Percentiles rank a stretch among this genome's conserved stretches.
Evolutionary conservation across 2,797 vertebrate species (phyloP).

Genomic region (Pseudomugil tenellus): DNA sequence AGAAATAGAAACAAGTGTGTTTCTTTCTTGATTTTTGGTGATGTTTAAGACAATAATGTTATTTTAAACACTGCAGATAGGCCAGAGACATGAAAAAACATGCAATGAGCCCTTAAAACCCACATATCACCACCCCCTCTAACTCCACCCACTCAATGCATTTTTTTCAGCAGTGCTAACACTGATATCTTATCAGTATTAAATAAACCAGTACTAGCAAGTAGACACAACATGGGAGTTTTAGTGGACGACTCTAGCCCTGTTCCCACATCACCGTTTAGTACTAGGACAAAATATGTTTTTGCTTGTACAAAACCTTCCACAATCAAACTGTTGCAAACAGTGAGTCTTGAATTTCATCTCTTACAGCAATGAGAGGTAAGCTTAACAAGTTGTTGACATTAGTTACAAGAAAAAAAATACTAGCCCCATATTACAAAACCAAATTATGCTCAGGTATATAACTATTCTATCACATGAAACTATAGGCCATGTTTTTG

Average conservation of each 20-base stretch:
- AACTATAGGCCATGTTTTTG: not conserved
- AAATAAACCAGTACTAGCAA: slow-evolving; percentile 40
- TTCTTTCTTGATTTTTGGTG: not conserved
- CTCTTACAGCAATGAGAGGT: not conserved
- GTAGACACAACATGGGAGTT: slow-evolving; percentile 26
- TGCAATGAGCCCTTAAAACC: not conserved
- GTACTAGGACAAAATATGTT: not conserved
- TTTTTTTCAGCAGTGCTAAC: slow-evolving; percentile 23
- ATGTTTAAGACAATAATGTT: not conserved
- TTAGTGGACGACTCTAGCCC: slow-evolving; percentile 2
- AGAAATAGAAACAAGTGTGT: not conserved
- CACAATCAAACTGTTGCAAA: not conserved
- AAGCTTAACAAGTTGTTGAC: not conserved
- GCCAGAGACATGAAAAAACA: not conserved
- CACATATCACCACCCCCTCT: slow-evolving; percentile 14
- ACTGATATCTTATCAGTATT: slow-evolving; percentile 47
- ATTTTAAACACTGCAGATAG: not conserved
- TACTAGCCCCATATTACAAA: not conserved
- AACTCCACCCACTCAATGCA: slow-evolving; percentile 10
- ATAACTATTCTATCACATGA: not conserved
- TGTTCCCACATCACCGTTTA: slow-evolving; percentile 13
- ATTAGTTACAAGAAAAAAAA: not conserved
- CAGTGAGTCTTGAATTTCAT: not conserved
- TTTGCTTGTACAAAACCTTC: slow-evolving; percentile 3
- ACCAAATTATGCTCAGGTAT: not conserved